Conservation (phyloP, 1,140 invertebrate species). For the Chymomyza costata region DNA sequence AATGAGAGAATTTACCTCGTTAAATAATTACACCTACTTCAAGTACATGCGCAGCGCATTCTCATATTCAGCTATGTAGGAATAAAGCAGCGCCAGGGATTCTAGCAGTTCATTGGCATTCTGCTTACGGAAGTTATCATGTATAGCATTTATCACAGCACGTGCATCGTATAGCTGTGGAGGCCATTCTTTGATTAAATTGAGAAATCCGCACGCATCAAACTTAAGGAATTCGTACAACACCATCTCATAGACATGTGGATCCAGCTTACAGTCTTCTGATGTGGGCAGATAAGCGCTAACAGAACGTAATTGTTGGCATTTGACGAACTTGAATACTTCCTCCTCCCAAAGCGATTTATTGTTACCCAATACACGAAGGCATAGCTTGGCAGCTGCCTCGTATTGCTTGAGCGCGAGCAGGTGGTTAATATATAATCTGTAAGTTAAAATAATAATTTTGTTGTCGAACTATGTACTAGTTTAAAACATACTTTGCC, state of each 20-base stretch:
- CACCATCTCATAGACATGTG: constrained; percentile 96
- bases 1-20: background rate
- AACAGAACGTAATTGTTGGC: constrained; percentile 88
- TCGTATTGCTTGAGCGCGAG: constrained; percentile 84
- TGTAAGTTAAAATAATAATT: constrained; percentile 13
- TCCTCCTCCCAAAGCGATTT: constrained; percentile 96
- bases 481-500: constrained; percentile 35
- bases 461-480: too few relatives aligned
- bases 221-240: constrained; percentile 94
- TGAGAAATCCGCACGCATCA: constrained; percentile 88
- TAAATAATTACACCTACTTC: constrained; percentile 78
- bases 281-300: constrained; percentile 88
- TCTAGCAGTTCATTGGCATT: constrained; percentile 87
- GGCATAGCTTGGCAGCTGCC: constrained; percentile 90
- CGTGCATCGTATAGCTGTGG: constrained; percentile 90
- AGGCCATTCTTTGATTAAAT: constrained; percentile 92
- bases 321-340: constrained; percentile 91
- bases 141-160: constrained; percentile 89
- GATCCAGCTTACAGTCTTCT: constrained; percentile 83
- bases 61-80: constrained; percentile 92
- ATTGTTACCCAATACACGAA: constrained; percentile 86
- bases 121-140: constrained; percentile 85
- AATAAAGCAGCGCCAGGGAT: constrained; percentile 93
- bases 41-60: constrained; percentile 95
- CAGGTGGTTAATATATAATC: constrained; percentile 90